These are phyloP conservation scores for Rhynchophorus ferrugineus DNA, from an alignment of 1,140 invertebrate species.

Conservation along the genomic window DNA sequence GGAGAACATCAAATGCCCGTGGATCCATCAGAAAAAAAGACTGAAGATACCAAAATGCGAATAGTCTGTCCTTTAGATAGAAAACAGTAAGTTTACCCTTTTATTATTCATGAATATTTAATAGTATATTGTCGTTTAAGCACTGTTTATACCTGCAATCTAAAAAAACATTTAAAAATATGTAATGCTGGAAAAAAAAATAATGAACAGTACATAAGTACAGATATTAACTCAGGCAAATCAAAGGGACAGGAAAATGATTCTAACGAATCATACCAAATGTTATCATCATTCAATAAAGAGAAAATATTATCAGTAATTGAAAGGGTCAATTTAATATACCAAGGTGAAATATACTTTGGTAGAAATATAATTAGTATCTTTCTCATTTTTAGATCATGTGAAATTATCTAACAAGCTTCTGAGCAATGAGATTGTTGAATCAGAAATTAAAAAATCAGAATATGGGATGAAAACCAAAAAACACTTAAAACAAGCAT, in stretches of 20 bases:
- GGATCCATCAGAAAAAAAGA: constrained; percentile 1
- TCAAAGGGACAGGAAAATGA: constrained; percentile 8
- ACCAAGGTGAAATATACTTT: constrained; percentile 31
- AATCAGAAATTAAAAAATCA: constrained; percentile 52
- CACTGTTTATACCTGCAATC: constrained; percentile 63
- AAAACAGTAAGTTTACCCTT: constrained; percentile 45
- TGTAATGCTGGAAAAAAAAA: constrained; percentile 60
- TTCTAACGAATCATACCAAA: constrained; percentile 25
- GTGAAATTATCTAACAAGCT: constrained; percentile 42
- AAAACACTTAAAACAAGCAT: constrained; percentile 64
- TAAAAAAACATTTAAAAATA: constrained; percentile 65
- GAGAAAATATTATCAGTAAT: constrained; percentile 42
- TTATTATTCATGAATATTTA: neutral
- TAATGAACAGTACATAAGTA: constrained; percentile 50
- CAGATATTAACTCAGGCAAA: constrained; percentile 52
- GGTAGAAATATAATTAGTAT: neutral
- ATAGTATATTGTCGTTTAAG: constrained; percentile 40
- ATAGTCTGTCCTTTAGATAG: constrained; percentile 61
- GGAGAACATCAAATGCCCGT: constrained; percentile 55
- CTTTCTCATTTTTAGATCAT: constrained; percentile 29
- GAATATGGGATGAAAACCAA: constrained; percentile 54
- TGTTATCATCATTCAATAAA: constrained; percentile 43
- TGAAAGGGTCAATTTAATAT: constrained; percentile 43
- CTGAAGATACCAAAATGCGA: constrained; percentile 37
- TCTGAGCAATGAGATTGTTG: constrained; percentile 44